Percentiles rank a stretch among this genome's conserved stretches.
Evolutionary conservation across 2,888 invertebrate species (phyloP).

Genomic region (Nudaria mundana): DNA sequence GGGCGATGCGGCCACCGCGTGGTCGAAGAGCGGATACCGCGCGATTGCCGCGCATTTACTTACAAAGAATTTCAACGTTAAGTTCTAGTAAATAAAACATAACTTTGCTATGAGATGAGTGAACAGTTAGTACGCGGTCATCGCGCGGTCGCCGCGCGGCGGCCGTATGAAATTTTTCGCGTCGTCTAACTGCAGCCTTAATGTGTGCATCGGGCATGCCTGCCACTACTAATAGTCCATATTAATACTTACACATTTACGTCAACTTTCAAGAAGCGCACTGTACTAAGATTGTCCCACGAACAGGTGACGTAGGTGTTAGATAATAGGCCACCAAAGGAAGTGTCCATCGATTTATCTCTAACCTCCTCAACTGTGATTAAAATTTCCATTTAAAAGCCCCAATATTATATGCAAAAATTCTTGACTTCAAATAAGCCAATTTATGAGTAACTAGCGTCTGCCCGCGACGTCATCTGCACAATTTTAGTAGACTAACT

Average conservation of each 20-base stretch:
- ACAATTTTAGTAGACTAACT: neutral
- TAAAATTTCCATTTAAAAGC: slow-evolving; percentile 27
- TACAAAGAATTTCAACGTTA: too few relatives aligned
- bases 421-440: slow-evolving; percentile 12
- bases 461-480: neutral
- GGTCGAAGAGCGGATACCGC: too few relatives aligned
- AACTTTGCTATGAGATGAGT: too few relatives aligned
- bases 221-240: too few relatives aligned
- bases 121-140: neutral
- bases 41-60: too few relatives aligned
- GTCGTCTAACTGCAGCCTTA: too few relatives aligned
- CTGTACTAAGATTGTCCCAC: slow-evolving; percentile 6
- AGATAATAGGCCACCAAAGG: slow-evolving; percentile 28
- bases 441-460: slow-evolving; percentile 6
- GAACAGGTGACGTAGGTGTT: slow-evolving; percentile 32
- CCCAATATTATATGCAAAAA: slow-evolving; percentile 14
- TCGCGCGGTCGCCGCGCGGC: too few relatives aligned
- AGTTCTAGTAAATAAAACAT: too few relatives aligned
- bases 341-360: slow-evolving; percentile 31
- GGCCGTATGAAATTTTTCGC: too few relatives aligned
- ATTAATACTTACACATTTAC: neutral
- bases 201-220: too few relatives aligned
- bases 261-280: slow-evolving; percentile 4
- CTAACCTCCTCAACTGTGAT: slow-evolving; percentile 30
- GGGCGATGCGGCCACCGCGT: too few relatives aligned